Percentiles rank a stretch among this genome's conserved stretches.
These are phyloP conservation scores for Rhea americana DNA, from an alignment of 2,113 vertebrate species.

Conservation along the genomic window DNA sequence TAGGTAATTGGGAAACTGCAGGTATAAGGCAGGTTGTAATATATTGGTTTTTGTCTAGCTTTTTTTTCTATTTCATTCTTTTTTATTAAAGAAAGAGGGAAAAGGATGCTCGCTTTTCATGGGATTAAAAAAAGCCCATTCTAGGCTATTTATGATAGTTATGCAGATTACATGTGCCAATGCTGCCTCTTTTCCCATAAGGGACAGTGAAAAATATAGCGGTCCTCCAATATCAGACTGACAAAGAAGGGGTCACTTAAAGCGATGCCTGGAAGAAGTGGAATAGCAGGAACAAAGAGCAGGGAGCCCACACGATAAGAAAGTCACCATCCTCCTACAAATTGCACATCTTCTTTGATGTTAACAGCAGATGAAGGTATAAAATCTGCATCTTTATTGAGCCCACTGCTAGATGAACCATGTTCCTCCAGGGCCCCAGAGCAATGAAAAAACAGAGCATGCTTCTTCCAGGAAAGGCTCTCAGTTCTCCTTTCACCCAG, in stretches of 20 bases:
- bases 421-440: not conserved
- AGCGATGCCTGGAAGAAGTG: not conserved
- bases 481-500: not conserved
- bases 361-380: constrained; percentile 34
- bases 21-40: constrained; percentile 65
- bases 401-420: not conserved
- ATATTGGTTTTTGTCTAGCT: not conserved
- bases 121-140: not conserved
- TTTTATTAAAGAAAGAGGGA: not conserved
- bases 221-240: not conserved
- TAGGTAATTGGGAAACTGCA: constrained; percentile 74
- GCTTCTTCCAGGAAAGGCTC: not conserved
- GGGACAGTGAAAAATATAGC: not conserved
- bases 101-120: not conserved
- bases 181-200: constrained; percentile 30
- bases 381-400: constrained; percentile 49
- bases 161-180: not conserved
- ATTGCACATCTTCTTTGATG: not conserved
- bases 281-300: not conserved
- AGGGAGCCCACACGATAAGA: not conserved
- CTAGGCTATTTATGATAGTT: not conserved
- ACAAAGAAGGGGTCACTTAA: not conserved
- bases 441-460: not conserved
- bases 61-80: not conserved
- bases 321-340: not conserved